phyloP scores from a whole-genome alignment of 2,888 invertebrate species.

The Dynastes grantii region DNA sequence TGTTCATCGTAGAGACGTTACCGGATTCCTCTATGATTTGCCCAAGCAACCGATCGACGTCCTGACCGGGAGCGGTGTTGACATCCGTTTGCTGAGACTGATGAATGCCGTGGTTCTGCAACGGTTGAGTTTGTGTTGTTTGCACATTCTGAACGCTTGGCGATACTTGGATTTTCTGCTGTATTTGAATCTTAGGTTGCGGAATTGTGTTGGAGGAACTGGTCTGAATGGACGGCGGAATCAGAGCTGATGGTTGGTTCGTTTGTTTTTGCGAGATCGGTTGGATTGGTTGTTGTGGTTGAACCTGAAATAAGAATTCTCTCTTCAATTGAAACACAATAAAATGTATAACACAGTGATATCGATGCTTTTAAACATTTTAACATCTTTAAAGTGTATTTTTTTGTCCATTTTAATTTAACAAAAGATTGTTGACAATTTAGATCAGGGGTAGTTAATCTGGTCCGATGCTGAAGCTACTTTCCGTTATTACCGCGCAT shows the following conservation, averaged over 20 bases:
- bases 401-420: no score
- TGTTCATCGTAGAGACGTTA: constrained; percentile 18
- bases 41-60: constrained; percentile 67
- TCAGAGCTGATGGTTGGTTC: constrained; percentile 59
- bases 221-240: constrained; percentile 64
- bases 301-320: constrained; percentile 47
- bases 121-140: constrained; percentile 55
- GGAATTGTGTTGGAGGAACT: constrained; percentile 53
- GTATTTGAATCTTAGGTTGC: constrained; percentile 52
- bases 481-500: no score
- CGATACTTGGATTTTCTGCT: constrained; percentile 55
- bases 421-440: no score
- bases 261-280: constrained; percentile 51
- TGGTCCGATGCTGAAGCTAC: no score
- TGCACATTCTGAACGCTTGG: constrained; percentile 54
- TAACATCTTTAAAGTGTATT: no score
- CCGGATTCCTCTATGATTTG: constrained; percentile 66
- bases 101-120: constrained; percentile 53
- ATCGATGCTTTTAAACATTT: no score
- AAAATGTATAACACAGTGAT: no score
- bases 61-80: constrained; percentile 57
- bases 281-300: constrained; percentile 53
- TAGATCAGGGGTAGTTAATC: no score
- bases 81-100: constrained; percentile 25
- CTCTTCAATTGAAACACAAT: no score